Conservation (phyloP, 64 coral and sea anemone genomes). For the Cladopsammia gracilis region DNA sequence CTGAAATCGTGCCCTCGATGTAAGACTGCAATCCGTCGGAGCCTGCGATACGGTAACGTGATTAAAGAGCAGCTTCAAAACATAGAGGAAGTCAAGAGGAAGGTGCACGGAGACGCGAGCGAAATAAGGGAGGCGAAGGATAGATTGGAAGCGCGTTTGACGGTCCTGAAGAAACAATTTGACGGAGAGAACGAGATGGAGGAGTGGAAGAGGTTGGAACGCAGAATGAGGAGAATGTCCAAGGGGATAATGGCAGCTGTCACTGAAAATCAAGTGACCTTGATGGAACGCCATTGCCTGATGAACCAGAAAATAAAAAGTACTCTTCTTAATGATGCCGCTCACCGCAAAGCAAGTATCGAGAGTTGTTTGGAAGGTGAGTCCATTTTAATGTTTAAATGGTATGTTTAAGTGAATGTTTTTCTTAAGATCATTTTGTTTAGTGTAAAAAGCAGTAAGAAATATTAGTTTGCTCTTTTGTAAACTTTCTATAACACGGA, state of each 20-base stretch:
- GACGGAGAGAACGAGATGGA: background rate
- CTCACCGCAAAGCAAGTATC: background rate
- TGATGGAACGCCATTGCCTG: background rate
- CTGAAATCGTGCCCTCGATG: constrained; percentile 82
- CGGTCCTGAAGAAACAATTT: background rate
- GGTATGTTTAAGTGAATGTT: too few relatives aligned
- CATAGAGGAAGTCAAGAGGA: constrained; percentile 70
- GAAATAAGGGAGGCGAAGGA: background rate
- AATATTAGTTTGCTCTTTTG: too few relatives aligned
- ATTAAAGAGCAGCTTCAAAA: constrained; percentile 62
- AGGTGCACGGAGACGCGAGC: background rate
- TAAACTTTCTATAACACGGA: too few relatives aligned
- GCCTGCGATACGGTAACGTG: constrained; percentile 85
- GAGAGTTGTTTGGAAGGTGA: background rate
- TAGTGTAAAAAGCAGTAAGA: too few relatives aligned
- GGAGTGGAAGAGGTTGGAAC: background rate
- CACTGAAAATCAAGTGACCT: background rate
- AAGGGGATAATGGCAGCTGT: background rate
- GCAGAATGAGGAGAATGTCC: background rate
- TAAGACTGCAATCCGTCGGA: constrained; percentile 67
- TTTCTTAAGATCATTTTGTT: too few relatives aligned
- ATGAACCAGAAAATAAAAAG: background rate
- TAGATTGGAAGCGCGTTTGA: background rate
- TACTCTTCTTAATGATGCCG: background rate
- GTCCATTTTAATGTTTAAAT: too few relatives aligned